These are phyloP conservation scores for Biston stratarius DNA, from an alignment of 2,888 invertebrate genomes.

Conservation along the genomic window DNA sequence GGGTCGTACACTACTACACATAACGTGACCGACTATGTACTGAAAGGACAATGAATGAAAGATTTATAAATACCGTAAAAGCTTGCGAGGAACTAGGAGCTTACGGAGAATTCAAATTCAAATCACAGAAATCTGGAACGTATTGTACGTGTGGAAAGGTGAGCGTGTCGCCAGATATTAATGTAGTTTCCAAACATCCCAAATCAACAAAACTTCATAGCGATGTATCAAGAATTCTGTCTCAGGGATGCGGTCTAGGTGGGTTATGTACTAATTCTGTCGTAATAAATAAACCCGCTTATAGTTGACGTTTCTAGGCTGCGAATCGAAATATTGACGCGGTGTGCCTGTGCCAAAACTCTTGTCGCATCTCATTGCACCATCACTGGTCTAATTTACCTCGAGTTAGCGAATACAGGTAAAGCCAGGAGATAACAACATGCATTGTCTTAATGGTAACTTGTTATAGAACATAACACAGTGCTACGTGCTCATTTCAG, in stretches of 20 bases:
- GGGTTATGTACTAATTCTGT: conserved; percentile 72
- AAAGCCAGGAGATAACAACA: neutral
- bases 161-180: conserved; percentile 40
- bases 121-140: conserved; percentile 16
- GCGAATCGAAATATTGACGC: conserved; percentile 81
- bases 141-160: conserved; percentile 34
- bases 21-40: conserved; percentile 3
- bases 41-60: conserved; percentile 9
- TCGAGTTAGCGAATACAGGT: neutral
- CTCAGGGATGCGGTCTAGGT: conserved; percentile 69
- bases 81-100: neutral
- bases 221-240: conserved; percentile 58
- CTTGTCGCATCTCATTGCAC: conserved; percentile 50
- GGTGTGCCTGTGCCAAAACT: conserved; percentile 75
- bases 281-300: conserved; percentile 76
- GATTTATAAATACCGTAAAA: conserved; percentile 2
- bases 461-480: neutral
- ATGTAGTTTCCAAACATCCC: conserved; percentile 41
- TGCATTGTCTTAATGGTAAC: neutral
- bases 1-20: conserved; percentile 11
- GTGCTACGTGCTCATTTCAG: conserved; percentile 11
- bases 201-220: conserved; percentile 54
- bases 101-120: conserved; percentile 2
- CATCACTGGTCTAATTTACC: conserved; percentile 14
- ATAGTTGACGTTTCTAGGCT: conserved; percentile 80